These are phyloP conservation scores for Cepaea nemoralis DNA, from an alignment of 1,140 invertebrate genomes.

Conservation along the genomic window DNA sequence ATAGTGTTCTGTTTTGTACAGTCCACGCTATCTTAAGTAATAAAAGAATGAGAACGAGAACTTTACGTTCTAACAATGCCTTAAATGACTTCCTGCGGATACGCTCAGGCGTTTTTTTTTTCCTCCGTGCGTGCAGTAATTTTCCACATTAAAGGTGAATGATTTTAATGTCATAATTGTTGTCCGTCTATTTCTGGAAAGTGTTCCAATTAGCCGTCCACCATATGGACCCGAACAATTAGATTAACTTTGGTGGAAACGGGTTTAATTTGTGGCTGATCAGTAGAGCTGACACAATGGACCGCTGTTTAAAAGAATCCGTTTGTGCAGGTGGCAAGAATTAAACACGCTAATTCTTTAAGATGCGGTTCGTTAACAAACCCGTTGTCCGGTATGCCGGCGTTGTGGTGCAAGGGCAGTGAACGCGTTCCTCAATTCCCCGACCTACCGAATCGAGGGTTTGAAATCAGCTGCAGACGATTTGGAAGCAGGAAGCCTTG, in stretches of 20 bases:
- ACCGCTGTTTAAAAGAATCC: background rate
- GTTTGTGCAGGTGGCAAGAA: constrained; percentile 3
- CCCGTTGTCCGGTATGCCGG: too few relatives aligned
- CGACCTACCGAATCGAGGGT: too few relatives aligned
- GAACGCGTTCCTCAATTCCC: too few relatives aligned
- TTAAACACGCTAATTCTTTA: background rate
- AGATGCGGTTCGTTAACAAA: too few relatives aligned
- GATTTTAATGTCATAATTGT: constrained; percentile 19
- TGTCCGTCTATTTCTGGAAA: constrained; percentile 15
- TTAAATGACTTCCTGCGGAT: constrained; percentile 8
- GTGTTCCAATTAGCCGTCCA: background rate
- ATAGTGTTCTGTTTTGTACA: background rate
- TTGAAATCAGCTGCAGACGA: too few relatives aligned
- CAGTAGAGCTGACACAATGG: background rate
- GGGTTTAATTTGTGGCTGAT: background rate
- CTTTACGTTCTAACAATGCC: background rate
- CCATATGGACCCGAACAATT: background rate
- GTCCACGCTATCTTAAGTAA: background rate
- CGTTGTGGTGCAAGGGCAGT: too few relatives aligned
- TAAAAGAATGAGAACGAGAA: background rate
- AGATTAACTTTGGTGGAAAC: background rate
- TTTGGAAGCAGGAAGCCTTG: too few relatives aligned
- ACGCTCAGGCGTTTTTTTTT: background rate
- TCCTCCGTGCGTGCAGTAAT: background rate
- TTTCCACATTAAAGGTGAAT: background rate